Evolutionary conservation across 2,113 vertebrate species (phyloP).

Genomic region (Aramus guarauna): DNA sequence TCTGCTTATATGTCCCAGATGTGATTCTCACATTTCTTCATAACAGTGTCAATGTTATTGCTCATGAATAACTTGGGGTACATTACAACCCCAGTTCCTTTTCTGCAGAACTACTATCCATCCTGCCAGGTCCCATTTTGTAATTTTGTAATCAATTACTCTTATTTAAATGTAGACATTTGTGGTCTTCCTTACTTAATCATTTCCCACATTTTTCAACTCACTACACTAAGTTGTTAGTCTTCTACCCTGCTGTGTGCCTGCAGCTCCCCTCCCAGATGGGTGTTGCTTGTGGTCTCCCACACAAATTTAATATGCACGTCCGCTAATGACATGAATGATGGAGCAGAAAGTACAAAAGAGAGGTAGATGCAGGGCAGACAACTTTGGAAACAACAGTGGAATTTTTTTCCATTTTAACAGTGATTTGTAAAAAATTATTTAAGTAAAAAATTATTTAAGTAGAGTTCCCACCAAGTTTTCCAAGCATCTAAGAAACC

Average conservation of each 20-base stretch:
- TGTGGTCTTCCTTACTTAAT: background rate
- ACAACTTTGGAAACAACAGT: fast-evolving
- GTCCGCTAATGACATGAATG: background rate
- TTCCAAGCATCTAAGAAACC: background rate
- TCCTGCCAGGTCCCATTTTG: background rate
- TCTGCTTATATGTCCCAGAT: background rate
- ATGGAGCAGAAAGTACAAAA: background rate
- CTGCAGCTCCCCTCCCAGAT: background rate
- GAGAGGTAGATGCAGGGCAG: background rate
- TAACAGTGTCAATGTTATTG: background rate
- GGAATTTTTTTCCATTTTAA: background rate
- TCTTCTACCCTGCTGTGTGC: background rate
- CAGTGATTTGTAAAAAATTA: background rate
- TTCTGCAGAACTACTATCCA: background rate
- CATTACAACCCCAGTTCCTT: background rate
- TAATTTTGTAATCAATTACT: background rate
- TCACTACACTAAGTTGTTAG: background rate
- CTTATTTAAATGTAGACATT: background rate
- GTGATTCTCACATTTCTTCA: background rate
- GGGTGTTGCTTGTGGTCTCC: background rate
- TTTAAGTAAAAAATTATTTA: background rate
- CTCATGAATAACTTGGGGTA: background rate
- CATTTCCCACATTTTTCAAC: background rate
- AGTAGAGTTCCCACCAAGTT: background rate
- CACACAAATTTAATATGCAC: background rate